Percentiles rank a stretch among this genome's conserved stretches.
phyloP scores from a whole-genome alignment of 2,113 vertebrate species.

The Heterotis niloticus region DNA sequence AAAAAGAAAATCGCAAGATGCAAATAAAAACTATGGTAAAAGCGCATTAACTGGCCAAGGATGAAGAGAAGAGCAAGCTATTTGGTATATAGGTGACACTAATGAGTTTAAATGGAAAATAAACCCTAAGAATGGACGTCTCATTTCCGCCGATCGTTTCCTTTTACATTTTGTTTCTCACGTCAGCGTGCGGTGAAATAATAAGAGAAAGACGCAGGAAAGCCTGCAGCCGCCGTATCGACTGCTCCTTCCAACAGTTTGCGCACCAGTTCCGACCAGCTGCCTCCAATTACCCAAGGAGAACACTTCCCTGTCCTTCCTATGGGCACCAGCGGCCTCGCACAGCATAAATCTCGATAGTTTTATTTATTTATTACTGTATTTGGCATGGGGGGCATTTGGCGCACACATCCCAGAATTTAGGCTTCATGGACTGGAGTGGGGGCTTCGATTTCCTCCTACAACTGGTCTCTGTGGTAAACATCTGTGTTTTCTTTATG shows the following conservation, averaged over 20 bases:
- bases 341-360: constrained; percentile 2
- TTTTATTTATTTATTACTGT: neutral
- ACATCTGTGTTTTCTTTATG: constrained; percentile 5
- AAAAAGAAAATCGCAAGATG: neutral
- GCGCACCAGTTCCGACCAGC: neutral
- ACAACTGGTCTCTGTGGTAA: neutral
- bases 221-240: neutral
- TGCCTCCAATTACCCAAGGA: neutral
- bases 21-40: neutral
- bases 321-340: neutral
- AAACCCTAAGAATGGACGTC: neutral
- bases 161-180: neutral
- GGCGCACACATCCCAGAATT: neutral
- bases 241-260: neutral
- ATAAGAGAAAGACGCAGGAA: constrained; percentile 9
- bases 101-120: neutral
- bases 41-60: neutral
- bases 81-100: neutral
- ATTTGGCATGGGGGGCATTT: constrained; percentile 1
- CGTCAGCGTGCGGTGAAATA: constrained; percentile 6
- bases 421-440: neutral
- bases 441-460: neutral
- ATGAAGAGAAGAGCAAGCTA: constrained; percentile 11
- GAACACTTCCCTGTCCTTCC: neutral
- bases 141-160: neutral